phyloP scores from a whole-genome alignment of 2,113 vertebrate genomes.

The Chaetodon auriga region DNA sequence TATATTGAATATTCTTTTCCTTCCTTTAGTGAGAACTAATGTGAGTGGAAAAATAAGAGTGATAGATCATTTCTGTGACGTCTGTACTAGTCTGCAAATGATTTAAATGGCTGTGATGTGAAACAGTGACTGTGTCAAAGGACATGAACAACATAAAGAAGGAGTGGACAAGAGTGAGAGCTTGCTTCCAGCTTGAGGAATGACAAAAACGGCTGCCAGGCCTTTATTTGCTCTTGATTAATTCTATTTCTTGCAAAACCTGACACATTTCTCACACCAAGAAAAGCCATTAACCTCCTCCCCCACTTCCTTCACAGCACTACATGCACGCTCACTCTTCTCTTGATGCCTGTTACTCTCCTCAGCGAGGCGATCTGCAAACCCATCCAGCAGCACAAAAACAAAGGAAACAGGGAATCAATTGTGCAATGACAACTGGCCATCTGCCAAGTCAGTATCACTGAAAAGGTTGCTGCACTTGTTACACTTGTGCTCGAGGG shows the following conservation, averaged over 20 bases:
- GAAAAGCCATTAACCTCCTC: constrained; percentile 15
- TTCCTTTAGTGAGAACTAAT: too few relatives aligned
- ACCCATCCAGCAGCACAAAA: not conserved
- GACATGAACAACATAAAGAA: not conserved
- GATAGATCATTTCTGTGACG: too few relatives aligned
- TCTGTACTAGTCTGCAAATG: not conserved
- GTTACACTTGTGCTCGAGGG: not conserved
- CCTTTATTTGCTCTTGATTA: not conserved
- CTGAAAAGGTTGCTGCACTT: not conserved
- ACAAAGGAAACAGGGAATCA: constrained; percentile 18
- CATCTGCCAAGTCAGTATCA: not conserved
- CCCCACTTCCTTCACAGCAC: not conserved
- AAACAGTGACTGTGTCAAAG: constrained; percentile 6
- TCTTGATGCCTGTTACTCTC: not conserved
- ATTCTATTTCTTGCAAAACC: not conserved
- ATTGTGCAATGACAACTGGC: not conserved
- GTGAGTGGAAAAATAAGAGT: too few relatives aligned
- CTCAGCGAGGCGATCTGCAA: not conserved
- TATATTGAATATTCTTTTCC: too few relatives aligned
- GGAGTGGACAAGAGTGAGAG: not conserved
- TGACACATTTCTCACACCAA: not conserved
- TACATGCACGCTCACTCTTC: not conserved
- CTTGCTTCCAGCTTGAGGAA: not conserved
- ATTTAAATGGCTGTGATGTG: not conserved
- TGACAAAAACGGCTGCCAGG: not conserved